phyloP scores from a whole-genome alignment of 2,797 vertebrate species.

The Scolopax bukidnonensis region DNA sequence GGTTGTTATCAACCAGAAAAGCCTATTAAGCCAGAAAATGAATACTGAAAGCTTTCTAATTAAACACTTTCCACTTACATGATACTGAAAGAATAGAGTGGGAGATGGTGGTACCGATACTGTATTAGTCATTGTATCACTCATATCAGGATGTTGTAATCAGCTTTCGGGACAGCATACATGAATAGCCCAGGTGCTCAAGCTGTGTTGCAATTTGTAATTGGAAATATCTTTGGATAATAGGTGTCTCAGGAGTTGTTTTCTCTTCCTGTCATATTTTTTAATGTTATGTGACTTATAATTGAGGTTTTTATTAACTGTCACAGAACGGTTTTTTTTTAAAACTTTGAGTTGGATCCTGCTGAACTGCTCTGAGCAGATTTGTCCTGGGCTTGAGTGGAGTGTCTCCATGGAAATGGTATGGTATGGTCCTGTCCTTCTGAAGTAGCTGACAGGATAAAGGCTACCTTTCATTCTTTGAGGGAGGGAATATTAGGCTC shows the following conservation, averaged over 20 bases:
- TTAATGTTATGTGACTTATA: constrained; percentile 52
- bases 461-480: neutral
- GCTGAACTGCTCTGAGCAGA: neutral
- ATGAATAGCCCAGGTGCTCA: constrained; percentile 55
- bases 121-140: constrained; percentile 67
- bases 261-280: constrained; percentile 30
- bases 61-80: constrained; percentile 74
- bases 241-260: constrained; percentile 57
- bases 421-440: neutral
- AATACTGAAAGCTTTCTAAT: constrained; percentile 77
- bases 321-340: neutral
- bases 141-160: constrained; percentile 69
- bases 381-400: neutral
- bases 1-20: constrained; percentile 74
- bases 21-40: constrained; percentile 76
- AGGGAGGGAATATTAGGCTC: accelerated
- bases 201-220: constrained; percentile 62
- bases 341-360: neutral
- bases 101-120: constrained; percentile 51
- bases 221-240: constrained; percentile 66
- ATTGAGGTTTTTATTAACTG: constrained; percentile 37
- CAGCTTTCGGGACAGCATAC: constrained; percentile 33
- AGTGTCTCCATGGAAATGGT: neutral
- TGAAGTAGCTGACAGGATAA: neutral
- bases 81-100: constrained; percentile 62